These are phyloP conservation scores for Heteronetta atricapilla DNA, from an alignment of 2,113 vertebrate species.

Conservation along the genomic window DNA sequence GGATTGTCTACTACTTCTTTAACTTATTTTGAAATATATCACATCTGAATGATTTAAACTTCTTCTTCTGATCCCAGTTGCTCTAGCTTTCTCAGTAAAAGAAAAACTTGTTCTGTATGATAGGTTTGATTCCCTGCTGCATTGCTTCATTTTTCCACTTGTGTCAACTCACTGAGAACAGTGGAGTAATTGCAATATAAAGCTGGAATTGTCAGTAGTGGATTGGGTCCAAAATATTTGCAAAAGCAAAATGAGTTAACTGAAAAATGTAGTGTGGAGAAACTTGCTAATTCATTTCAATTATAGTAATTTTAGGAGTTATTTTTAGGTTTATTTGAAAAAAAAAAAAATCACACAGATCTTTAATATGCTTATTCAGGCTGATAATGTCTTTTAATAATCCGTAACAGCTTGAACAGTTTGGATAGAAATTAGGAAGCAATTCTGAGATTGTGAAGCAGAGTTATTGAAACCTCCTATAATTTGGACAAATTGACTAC, in stretches of 20 bases:
- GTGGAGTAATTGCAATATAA: neutral
- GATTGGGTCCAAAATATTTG: neutral
- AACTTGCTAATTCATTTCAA: neutral
- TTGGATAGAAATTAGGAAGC: constrained; percentile 48
- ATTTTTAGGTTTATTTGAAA: constrained; percentile 1
- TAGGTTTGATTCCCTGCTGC: neutral
- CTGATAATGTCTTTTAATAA: constrained; percentile 42
- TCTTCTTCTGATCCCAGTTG: neutral
- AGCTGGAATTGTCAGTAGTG: neutral
- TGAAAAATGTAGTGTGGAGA: neutral
- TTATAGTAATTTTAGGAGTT: constrained; percentile 24
- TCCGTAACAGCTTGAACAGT: neutral
- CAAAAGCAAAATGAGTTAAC: neutral
- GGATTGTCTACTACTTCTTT: neutral
- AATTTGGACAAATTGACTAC: neutral
- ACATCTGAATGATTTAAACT: neutral
- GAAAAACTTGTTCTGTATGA: constrained; percentile 37
- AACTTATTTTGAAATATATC: neutral
- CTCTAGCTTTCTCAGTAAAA: constrained; percentile 4
- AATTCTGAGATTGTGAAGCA: neutral
- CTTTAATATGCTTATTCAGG: constrained; percentile 10
- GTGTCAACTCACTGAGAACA: constrained; percentile 3
- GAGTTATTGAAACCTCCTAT: constrained; percentile 19
- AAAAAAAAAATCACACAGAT: neutral
- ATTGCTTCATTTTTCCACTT: constrained; percentile 26